Evolutionary conservation across 1,140 invertebrate genomes (phyloP).

Genomic region (Ooceraea biroi): DNA sequence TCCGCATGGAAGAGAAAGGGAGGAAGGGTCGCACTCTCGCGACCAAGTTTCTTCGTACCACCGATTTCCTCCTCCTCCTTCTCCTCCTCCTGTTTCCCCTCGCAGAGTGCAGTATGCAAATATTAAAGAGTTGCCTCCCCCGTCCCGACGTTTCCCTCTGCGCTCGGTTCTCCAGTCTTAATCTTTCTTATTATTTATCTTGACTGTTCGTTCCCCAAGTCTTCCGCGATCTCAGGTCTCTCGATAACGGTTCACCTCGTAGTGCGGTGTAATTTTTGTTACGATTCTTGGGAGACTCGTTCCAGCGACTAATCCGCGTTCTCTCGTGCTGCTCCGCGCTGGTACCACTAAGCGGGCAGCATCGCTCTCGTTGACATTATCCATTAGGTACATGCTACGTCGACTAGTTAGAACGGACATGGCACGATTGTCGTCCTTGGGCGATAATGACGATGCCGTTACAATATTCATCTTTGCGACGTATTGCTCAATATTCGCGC

Average conservation of each 20-base stretch:
- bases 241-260: neutral
- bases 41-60: conserved; percentile 40
- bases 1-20: conserved; percentile 62
- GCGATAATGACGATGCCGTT: neutral
- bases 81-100: neutral
- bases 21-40: conserved; percentile 66
- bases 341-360: conserved; percentile 2
- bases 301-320: conserved; percentile 42
- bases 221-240: conserved; percentile 16
- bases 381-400: neutral
- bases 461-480: neutral
- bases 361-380: conserved; percentile 7
- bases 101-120: conserved; percentile 67
- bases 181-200: conserved; percentile 55
- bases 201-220: conserved; percentile 42
- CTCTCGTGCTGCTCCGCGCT: conserved; percentile 23
- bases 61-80: neutral
- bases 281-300: conserved; percentile 26
- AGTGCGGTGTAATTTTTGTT: conserved; percentile 48
- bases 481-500: neutral
- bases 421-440: conserved; percentile 1
- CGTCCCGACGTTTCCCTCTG: neutral
- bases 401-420: neutral
- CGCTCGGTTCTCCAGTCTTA: conserved; percentile 5
- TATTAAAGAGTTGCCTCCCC: conserved; percentile 64